Evolutionary conservation across 37 sponge, comb jelly and placozoan species (phyloP).

Genomic region (Axinella damicornis): DNA sequence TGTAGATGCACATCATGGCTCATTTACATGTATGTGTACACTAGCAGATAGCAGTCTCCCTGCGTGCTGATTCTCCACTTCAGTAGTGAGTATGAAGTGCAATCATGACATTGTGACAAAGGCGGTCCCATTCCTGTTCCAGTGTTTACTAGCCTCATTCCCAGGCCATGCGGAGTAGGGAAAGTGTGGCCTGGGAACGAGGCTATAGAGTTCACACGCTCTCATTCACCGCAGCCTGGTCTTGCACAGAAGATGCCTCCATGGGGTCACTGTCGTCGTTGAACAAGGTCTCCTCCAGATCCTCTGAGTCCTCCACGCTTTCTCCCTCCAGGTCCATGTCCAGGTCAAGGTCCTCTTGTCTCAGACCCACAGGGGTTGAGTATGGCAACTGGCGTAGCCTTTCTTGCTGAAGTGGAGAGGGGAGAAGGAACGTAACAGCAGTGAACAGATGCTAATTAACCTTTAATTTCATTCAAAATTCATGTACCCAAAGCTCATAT

Average conservation of each 20-base stretch:
- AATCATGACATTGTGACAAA: too few relatives aligned
- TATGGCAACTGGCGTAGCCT: slow-evolving; percentile 3
- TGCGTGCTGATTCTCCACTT: too few relatives aligned
- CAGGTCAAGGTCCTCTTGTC: slow-evolving; percentile 16
- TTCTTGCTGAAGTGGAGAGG: not conserved
- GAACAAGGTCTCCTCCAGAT: not conserved
- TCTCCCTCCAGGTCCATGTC: slow-evolving; percentile 60
- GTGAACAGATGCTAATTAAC: too few relatives aligned
- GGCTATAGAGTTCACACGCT: too few relatives aligned
- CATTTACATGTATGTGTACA: too few relatives aligned
- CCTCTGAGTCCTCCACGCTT: slow-evolving; percentile 20
- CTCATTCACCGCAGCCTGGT: slow-evolving; percentile 7
- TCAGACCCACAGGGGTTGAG: slow-evolving; percentile 35
- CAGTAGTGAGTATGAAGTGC: too few relatives aligned
- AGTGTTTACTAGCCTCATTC: too few relatives aligned
- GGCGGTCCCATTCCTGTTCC: too few relatives aligned
- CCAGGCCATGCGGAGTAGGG: too few relatives aligned
- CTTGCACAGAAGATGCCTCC: slow-evolving; percentile 15
- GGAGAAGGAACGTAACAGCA: not conserved
- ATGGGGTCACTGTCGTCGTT: not conserved
- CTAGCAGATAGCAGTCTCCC: too few relatives aligned
- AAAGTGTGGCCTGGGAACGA: too few relatives aligned
- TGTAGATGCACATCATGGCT: too few relatives aligned
- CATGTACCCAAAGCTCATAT: slow-evolving; percentile 50
- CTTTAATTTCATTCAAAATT: not conserved